Conservation (phyloP, 2,113 vertebrate genomes). For the Synchiropus splendidus region DNA sequence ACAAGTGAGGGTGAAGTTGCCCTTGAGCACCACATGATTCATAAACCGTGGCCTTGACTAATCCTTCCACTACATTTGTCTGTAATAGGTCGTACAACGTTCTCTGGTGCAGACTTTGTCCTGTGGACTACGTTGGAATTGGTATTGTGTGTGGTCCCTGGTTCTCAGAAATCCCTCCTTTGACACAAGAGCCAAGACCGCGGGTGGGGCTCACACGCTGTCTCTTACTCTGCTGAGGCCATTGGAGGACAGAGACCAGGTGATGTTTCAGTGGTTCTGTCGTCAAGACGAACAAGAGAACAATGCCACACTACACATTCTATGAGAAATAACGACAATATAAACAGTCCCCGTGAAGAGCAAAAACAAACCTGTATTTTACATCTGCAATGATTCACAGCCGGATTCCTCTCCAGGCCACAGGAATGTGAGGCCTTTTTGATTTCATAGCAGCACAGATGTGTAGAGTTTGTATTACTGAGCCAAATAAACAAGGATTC, state of each 20-base stretch:
- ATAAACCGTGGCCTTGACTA: conserved; percentile 28
- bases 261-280: conserved; percentile 1
- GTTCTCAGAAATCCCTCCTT: conserved; percentile 52
- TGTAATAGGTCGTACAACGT: too few species aligned
- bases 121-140: conserved; percentile 15
- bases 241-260: not conserved
- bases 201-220: conserved; percentile 53
- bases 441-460: conserved; percentile 35
- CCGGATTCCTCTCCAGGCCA: conserved; percentile 4
- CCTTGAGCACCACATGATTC: conserved; percentile 29
- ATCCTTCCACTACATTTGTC: conserved; percentile 36
- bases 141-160: conserved; percentile 23
- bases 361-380: conserved; percentile 1
- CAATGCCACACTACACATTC: not conserved
- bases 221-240: conserved; percentile 24
- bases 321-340: not conserved
- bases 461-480: conserved; percentile 26
- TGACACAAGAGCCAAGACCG: conserved; percentile 60
- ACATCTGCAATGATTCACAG: conserved; percentile 1
- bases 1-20: too few species aligned
- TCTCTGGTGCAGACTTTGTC: conserved; percentile 44
- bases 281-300: not conserved
- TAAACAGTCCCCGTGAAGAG: not conserved
- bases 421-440: conserved; percentile 38
- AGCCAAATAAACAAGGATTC: conserved; percentile 37